Base-by-base conservation (phyloP, 2,113 vertebrate genomes). In the crab-eating macaque (Macaca fascicularis) region DNA sequence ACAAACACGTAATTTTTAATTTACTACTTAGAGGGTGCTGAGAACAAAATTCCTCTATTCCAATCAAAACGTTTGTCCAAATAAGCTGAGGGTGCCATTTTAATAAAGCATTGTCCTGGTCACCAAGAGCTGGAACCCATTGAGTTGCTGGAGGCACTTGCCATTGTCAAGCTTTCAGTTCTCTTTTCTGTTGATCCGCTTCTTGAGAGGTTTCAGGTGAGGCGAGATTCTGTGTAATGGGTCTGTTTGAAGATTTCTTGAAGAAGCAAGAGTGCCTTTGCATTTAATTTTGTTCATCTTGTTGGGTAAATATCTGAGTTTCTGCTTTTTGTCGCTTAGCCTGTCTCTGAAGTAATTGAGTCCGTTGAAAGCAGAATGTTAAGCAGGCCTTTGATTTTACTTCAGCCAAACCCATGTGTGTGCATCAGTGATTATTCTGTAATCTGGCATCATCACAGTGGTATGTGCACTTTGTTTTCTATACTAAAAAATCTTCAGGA, bases 321-420 rank as follows among this genome's bases (percentile, higher is more conserved):
- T 98, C 97, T 97, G 93, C 67, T 98, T 97, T 97, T 92, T 98
- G 96, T 98, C 97, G 86, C 97, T 97, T 91, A 96, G 78, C 95
- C 78, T 96, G 97, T 92, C 94, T 98, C 92, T 93, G 97, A 98
- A 98, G 94, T 97, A 98, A 93, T 97, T 96, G 96, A 97, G 93
- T 98, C 96, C 72, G 89, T 96, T 97, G 97, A 97, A 98, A 98
- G 96, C 96, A 94, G 89, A 98, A 96, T 93, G 84, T 97, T 98
- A 98, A 96, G 95, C 89, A 98, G 93, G 94, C 90, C 97, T 98
- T 98, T 97, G 95, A 84, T 97, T 98, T 97, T 96, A 93, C 97
- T 93, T 84, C 0, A 97, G 93, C 97, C 97, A 97, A 83, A 95
- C 97, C 95, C 76, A n/a, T 55, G 92, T 97, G 92, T 93, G 93